Evolutionary conservation across 2,888 invertebrate genomes (phyloP).

Genomic region (Caenorhabditis imperialis): DNA sequence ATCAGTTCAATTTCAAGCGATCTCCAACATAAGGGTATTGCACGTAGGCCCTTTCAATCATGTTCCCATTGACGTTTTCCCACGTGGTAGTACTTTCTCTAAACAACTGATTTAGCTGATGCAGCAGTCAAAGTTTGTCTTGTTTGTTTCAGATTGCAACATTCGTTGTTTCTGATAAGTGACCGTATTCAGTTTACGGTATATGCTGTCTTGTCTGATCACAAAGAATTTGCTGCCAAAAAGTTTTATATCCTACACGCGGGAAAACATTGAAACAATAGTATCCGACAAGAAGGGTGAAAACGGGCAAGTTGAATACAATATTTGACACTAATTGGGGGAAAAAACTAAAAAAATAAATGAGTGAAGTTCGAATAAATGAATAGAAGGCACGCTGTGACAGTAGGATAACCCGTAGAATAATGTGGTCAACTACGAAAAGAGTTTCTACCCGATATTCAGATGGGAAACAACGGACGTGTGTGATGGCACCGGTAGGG

Average conservation of each 20-base stretch:
- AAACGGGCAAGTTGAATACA: constrained; percentile 5
- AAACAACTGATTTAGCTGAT: too few relatives aligned
- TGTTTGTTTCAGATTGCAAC: too few relatives aligned
- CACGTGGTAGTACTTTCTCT: too few relatives aligned
- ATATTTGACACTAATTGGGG: background rate
- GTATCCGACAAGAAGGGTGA: constrained; percentile 9
- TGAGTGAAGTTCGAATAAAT: background rate
- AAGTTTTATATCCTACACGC: constrained; percentile 10
- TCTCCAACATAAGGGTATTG: too few relatives aligned
- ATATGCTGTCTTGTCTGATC: too few relatives aligned
- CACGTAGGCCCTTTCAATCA: too few relatives aligned
- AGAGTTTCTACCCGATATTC: background rate
- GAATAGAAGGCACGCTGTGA: background rate
- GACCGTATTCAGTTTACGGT: too few relatives aligned
- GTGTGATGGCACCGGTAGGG: constrained; percentile 9
- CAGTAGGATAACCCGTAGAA: constrained; percentile 1
- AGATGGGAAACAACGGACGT: constrained; percentile 10
- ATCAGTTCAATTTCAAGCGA: too few relatives aligned
- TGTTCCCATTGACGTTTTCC: too few relatives aligned
- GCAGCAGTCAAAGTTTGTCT: too few relatives aligned
- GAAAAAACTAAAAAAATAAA: background rate
- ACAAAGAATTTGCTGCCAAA: constrained; percentile 1
- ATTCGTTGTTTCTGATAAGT: too few relatives aligned
- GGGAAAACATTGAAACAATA: constrained; percentile 12
- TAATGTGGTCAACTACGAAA: constrained; percentile 1